A percentile compares a stretch with the other conserved stretches of the same genome.
These are phyloP conservation scores for Myotis daubentonii DNA, from an alignment of 2,797 vertebrate species.

Conservation along the genomic window DNA sequence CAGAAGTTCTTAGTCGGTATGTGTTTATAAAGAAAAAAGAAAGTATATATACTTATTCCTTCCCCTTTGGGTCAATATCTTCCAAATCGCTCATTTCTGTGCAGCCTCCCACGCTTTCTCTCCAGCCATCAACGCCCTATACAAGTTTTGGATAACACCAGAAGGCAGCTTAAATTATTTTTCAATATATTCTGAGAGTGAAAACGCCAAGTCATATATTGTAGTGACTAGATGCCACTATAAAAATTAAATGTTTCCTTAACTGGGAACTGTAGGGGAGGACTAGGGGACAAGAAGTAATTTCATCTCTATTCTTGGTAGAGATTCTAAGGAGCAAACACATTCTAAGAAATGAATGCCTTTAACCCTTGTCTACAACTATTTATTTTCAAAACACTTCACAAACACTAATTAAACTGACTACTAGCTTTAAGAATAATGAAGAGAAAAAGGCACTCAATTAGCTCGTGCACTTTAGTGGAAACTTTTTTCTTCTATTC, in stretches of 20 bases:
- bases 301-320: constrained; percentile 4
- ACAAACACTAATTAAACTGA: constrained; percentile 54
- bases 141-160: constrained; percentile 79
- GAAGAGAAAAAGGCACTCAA: background rate
- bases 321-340: background rate
- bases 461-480: background rate
- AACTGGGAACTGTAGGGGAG: constrained; percentile 38
- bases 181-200: constrained; percentile 79
- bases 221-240: constrained; percentile 74
- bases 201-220: constrained; percentile 77
- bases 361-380: constrained; percentile 5
- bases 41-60: constrained; percentile 73
- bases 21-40: constrained; percentile 77
- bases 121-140: constrained; percentile 75
- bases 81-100: constrained; percentile 81
- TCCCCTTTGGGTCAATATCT: constrained; percentile 67
- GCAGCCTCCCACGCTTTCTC: constrained; percentile 61
- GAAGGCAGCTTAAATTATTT: constrained; percentile 84
- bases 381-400: constrained; percentile 42
- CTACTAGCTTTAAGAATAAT: constrained; percentile 12
- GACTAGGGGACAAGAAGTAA: background rate
- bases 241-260: constrained; percentile 77
- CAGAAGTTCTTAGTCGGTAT: constrained; percentile 75
- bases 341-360: constrained; percentile 6
- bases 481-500: constrained; percentile 32